Evolutionary conservation across 2,797 vertebrate genomes (phyloP).

Genomic region (Sebastes matsubarae): DNA sequence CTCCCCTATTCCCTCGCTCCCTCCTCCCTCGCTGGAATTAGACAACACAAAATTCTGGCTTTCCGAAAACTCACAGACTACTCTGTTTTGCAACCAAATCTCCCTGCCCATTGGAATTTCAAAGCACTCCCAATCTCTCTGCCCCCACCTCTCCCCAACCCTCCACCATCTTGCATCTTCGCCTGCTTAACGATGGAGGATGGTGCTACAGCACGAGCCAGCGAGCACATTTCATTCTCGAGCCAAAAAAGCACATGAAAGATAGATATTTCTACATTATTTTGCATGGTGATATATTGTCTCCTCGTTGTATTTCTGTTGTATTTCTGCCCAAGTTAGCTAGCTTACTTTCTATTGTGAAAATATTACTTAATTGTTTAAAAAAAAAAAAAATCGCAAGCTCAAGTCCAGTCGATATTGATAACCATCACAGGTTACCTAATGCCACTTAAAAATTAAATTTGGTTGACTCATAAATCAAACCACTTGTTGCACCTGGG

Average conservation of each 20-base stretch:
- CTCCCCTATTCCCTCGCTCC: not conserved
- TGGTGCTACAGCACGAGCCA: conserved; percentile 30
- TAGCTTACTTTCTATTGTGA: not conserved
- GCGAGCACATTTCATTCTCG: conserved; percentile 15
- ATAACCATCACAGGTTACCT: not conserved
- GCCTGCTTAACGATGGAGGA: conserved; percentile 40
- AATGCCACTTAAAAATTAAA: not conserved
- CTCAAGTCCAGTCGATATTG: not conserved
- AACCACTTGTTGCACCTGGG: not conserved
- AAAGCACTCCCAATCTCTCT: conserved; percentile 40
- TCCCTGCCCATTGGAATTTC: conserved; percentile 54
- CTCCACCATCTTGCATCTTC: conserved; percentile 33
- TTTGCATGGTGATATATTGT: conserved; percentile 11
- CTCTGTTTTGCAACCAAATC: conserved; percentile 53
- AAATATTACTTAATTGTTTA: not conserved
- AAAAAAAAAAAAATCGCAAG: not conserved
- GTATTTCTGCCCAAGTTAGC: conserved; percentile 11
- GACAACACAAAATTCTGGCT: conserved; percentile 51
- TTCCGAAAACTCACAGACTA: conserved; percentile 33
- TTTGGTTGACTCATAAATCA: not conserved
- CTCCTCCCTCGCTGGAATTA: conserved; percentile 32
- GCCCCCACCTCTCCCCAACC: not conserved
- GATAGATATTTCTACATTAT: conserved; percentile 25
- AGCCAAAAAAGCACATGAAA: conserved; percentile 51
- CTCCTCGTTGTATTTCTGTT: conserved; percentile 1